Conservation (phyloP, 2,113 vertebrate species). For the Alligator mississippiensis region DNA sequence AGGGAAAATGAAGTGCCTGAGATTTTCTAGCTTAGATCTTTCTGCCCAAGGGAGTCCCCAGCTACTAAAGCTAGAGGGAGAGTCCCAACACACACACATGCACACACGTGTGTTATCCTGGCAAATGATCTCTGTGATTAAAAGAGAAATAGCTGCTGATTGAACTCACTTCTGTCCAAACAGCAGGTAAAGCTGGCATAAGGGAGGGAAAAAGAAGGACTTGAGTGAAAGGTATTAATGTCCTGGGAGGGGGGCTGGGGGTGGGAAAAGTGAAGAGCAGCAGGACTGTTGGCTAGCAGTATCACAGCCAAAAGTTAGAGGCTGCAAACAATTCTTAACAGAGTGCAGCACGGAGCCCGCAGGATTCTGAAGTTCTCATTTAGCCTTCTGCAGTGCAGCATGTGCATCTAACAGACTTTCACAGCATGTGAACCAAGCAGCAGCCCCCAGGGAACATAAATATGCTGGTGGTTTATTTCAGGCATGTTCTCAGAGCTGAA, state of each 20-base stretch:
- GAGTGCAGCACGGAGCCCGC: not conserved
- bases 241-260: not conserved
- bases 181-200: not conserved
- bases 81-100: not conserved
- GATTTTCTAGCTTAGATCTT: no score
- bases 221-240: not conserved
- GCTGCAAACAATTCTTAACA: not conserved
- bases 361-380: not conserved
- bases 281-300: not conserved
- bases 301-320: not conserved
- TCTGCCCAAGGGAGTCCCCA: no score
- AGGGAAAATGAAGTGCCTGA: not conserved
- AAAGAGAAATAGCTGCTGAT: not conserved
- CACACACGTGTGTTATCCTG: not conserved
- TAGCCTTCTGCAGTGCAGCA: no score
- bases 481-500: conserved; percentile 75
- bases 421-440: not conserved
- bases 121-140: not conserved
- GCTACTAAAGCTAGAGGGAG: not conserved
- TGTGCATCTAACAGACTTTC: not conserved
- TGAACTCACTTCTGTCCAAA: not conserved
- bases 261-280: not conserved
- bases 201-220: not conserved
- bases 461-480: not conserved
- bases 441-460: not conserved